phyloP scores from a whole-genome alignment of 2,797 vertebrate genomes.

The Tarsius wallacei region DNA sequence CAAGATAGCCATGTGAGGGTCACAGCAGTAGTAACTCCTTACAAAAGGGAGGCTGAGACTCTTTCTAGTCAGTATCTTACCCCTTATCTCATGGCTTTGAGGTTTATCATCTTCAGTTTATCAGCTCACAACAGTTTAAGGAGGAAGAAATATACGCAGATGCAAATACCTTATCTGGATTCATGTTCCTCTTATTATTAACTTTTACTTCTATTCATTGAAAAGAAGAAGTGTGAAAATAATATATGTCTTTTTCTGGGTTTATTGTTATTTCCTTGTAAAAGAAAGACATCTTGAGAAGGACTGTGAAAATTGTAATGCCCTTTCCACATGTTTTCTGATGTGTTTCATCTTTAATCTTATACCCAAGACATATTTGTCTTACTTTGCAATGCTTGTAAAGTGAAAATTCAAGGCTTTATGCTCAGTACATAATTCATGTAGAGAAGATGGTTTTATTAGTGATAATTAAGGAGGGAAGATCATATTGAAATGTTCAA shows the following conservation, averaged over 20 bases:
- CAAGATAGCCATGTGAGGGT: background rate
- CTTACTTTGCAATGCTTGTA: conserved; percentile 45
- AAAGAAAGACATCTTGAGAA: conserved; percentile 70
- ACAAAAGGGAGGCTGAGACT: background rate
- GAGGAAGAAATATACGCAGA: background rate
- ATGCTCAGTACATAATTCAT: conserved; percentile 36
- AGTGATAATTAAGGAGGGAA: conserved; percentile 68
- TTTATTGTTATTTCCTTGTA: conserved; percentile 60
- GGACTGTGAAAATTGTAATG: conserved; percentile 51
- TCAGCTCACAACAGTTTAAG: conserved; percentile 19
- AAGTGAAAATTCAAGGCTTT: conserved; percentile 51
- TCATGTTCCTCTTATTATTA: conserved; percentile 60
- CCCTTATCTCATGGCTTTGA: background rate
- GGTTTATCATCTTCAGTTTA: background rate
- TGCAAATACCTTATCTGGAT: conserved; percentile 40
- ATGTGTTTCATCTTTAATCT: conserved; percentile 53
- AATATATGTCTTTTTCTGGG: conserved; percentile 60
- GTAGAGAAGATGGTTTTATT: conserved; percentile 23
- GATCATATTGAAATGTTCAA: conserved; percentile 25
- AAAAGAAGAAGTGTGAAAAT: conserved; percentile 67
- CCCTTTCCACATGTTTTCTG: conserved; percentile 48
- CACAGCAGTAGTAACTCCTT: background rate
- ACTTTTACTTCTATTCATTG: conserved; percentile 69
- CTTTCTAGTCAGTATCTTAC: background rate
- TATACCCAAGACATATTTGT: conserved; percentile 32